Evolutionary conservation across 2,113 vertebrate species (phyloP).

Genomic region (Centrocercus urophasianus): DNA sequence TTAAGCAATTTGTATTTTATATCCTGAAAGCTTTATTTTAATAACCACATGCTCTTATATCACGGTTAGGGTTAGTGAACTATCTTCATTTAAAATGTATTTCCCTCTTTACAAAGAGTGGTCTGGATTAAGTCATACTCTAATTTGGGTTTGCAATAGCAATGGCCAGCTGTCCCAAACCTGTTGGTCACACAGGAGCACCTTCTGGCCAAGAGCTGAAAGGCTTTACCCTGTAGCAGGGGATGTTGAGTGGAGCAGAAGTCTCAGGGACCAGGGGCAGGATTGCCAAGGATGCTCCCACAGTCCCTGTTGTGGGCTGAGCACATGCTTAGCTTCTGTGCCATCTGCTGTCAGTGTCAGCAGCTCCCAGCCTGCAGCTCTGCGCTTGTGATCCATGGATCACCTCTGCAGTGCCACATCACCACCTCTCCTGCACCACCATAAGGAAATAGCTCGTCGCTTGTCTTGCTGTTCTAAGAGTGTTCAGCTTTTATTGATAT

Average conservation of each 20-base stretch:
- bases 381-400: background rate
- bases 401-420: background rate
- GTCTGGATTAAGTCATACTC: background rate
- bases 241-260: background rate
- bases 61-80: background rate
- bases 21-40: background rate
- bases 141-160: background rate
- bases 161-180: background rate
- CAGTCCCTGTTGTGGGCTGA: background rate
- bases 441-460: background rate
- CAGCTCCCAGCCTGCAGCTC: background rate
- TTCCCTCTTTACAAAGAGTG: background rate
- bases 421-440: background rate
- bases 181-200: background rate
- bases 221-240: accelerated
- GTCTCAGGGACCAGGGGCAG: background rate
- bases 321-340: background rate
- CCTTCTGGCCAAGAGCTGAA: background rate
- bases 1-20: background rate
- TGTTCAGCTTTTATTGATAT: background rate
- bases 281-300: background rate
- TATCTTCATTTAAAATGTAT: background rate
- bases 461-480: background rate
- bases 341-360: background rate
- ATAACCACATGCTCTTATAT: background rate